phyloP scores from a whole-genome alignment of 2,113 vertebrate genomes.

The Budorcas taxicolor region DNA sequence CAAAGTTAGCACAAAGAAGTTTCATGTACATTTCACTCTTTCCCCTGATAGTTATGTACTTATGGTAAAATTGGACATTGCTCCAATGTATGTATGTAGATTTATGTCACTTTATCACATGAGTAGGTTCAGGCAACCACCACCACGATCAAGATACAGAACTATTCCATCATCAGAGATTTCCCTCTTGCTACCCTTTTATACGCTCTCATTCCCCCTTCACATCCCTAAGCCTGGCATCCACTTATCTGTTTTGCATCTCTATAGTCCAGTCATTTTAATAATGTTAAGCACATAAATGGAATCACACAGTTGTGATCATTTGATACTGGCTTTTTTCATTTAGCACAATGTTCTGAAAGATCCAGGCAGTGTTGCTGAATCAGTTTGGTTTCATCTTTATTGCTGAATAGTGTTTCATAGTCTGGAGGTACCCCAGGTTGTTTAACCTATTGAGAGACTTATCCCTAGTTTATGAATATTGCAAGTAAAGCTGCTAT shows the following conservation, averaged over 20 bases:
- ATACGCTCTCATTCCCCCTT: rapidly evolving
- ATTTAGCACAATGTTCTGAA: neutral
- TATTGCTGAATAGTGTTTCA: neutral
- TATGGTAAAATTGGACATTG: neutral
- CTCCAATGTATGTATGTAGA: neutral
- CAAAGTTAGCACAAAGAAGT: neutral
- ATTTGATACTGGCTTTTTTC: neutral
- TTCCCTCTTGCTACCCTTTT: neutral
- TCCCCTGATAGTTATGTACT: neutral
- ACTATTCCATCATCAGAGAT: neutral
- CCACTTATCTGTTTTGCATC: neutral
- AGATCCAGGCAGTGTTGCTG: neutral
- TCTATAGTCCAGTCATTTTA: neutral
- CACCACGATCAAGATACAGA: neutral
- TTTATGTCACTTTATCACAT: neutral
- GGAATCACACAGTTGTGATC: neutral
- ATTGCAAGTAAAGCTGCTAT: neutral
- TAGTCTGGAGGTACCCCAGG: neutral
- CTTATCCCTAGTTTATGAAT: neutral
- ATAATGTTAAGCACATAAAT: neutral
- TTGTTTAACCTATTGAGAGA: neutral
- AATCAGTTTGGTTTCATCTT: neutral
- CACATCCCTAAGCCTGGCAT: neutral
- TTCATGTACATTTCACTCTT: neutral
- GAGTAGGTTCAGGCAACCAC: neutral